Evolutionary conservation across 2,113 vertebrate genomes (phyloP).

Genomic region (Pelusios castaneus): DNA sequence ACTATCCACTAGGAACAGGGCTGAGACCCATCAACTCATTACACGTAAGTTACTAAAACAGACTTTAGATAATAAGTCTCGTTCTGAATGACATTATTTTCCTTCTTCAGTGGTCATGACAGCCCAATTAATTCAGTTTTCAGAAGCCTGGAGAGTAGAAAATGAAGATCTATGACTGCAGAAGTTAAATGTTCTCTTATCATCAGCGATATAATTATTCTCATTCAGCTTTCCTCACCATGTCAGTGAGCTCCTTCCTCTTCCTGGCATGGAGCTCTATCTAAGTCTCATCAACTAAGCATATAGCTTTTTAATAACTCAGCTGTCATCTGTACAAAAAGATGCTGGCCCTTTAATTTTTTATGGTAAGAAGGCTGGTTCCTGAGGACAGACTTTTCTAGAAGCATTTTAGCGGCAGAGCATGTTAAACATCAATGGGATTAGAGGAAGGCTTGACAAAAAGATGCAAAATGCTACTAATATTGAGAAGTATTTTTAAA

Average conservation of each 20-base stretch:
- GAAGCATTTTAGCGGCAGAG: background rate
- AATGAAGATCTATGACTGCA: background rate
- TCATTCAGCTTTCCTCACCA: background rate
- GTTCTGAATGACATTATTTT: background rate
- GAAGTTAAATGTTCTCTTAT: background rate
- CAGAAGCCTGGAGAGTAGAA: background rate
- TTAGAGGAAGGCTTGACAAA: background rate
- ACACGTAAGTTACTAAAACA: background rate
- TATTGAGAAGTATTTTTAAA: background rate
- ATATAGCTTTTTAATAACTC: background rate
- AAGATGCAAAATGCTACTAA: background rate
- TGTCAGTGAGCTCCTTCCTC: background rate
- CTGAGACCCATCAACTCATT: background rate
- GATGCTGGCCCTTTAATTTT: background rate
- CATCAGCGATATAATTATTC: background rate
- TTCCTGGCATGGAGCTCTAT: background rate
- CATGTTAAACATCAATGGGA: background rate
- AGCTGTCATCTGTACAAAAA: background rate
- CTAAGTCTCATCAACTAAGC: background rate
- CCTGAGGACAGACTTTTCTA: background rate
- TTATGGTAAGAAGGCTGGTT: background rate
- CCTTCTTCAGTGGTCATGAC: background rate
- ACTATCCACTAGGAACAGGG: background rate
- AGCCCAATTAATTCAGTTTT: background rate
- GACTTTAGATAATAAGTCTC: background rate